Evolutionary conservation across 2,797 vertebrate genomes (phyloP), one percentile per base, ranked within the genome.

Genomic region (Microchirus variegatus): DNA sequence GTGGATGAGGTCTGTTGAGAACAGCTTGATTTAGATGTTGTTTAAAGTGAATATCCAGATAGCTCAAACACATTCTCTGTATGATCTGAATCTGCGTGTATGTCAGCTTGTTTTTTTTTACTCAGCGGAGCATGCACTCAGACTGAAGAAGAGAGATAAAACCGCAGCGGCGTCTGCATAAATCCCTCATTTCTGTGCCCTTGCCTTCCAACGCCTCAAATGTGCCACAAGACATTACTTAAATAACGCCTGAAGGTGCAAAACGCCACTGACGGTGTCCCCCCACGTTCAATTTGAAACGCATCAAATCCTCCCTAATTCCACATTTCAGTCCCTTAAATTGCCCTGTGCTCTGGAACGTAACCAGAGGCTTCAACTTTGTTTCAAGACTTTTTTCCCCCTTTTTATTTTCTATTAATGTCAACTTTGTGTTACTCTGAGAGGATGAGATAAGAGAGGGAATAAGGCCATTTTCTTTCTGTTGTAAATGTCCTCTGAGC

Each of bases 261-360:
- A 75, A 83, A 85, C 77, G 67, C 86, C 80, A 83, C 87, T 67
- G 85, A 89, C 77, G 73, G 84, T 86, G 88, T 89, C 86, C 83
- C 84, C 48, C 76, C 77, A 81, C 77, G 68, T 89, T 92, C 89
- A 90, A 91, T 90, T 91, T 90, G 90, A 90, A 93, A 91, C 84
- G 89, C 91, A 92, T 93, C 91, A 92, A 90, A 91, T 93, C 90
- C 89, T 83, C 91, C 83, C 85, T 90, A 90, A 91, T 91, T 91
- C 90, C 86, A 88, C 90, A 91, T 89, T 91, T 87, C 84, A 81
- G 76, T 81, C 77, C 87, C 90, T 91, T 87, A 92, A 93, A 92
- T 93, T 93, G 91, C 86, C 88, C 88, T 92, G 91, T 85, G 88
- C 92, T 89, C 87, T 91, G 84, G 86, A 89, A 91, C 85, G 87